Evolutionary conservation across 2,797 vertebrate species (phyloP).

Genomic region (Danio albolineatus): DNA sequence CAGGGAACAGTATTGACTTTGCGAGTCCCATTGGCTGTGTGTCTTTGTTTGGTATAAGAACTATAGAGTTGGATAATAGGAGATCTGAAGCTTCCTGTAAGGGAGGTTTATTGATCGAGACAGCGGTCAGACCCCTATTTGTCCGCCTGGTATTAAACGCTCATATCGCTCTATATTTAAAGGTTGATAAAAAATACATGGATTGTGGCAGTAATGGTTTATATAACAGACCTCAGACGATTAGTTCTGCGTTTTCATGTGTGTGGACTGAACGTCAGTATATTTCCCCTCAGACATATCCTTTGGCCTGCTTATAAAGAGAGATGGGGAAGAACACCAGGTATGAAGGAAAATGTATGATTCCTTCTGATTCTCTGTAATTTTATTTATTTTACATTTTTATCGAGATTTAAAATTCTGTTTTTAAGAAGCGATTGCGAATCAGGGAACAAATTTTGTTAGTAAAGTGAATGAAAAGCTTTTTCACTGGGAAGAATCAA

Average conservation of each 20-base stretch:
- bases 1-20: conserved; percentile 56
- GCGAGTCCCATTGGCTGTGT: conserved; percentile 46
- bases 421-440: neutral
- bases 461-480: too few species aligned
- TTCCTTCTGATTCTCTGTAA: too few species aligned
- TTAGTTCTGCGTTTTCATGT: conserved; percentile 19
- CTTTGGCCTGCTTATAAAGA: conserved; percentile 29
- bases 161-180: conserved; percentile 52
- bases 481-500: too few species aligned
- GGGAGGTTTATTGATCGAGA: conserved; percentile 57
- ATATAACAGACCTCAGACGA: conserved; percentile 38
- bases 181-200: conserved; percentile 56
- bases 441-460: too few species aligned
- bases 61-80: conserved; percentile 61
- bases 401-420: neutral
- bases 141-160: conserved; percentile 46
- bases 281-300: conserved; percentile 30
- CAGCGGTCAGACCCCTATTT: conserved; percentile 56
- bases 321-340: neutral
- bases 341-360: neutral
- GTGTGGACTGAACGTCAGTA: conserved; percentile 16
- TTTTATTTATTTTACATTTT: neutral
- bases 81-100: conserved; percentile 56
- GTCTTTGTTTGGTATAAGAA: conserved; percentile 56
- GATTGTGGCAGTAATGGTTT: conserved; percentile 27